A percentile compares a stretch with the other conserved stretches of the same genome.
phyloP scores from a whole-genome alignment of 2,113 vertebrate genomes.

The Labrus mixtus region DNA sequence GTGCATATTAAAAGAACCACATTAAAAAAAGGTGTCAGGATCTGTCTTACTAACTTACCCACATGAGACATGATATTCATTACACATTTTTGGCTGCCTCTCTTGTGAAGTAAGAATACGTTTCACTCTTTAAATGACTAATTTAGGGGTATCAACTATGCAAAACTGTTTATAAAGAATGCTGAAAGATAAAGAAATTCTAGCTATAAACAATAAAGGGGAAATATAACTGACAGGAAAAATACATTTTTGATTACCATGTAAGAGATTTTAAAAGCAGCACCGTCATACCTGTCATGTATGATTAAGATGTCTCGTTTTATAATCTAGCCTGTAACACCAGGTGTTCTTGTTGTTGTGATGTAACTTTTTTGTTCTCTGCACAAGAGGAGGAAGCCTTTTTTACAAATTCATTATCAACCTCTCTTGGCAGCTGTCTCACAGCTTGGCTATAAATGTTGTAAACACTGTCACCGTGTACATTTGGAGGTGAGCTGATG shows the following conservation, averaged over 20 bases:
- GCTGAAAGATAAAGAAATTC: not conserved
- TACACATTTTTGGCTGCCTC: constrained; percentile 10
- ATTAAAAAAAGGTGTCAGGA: constrained; percentile 29
- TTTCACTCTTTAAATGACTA: not conserved
- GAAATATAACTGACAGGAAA: not conserved
- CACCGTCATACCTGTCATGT: not conserved
- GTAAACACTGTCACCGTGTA: not conserved
- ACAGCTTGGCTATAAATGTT: constrained; percentile 14
- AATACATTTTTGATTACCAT: too few species aligned
- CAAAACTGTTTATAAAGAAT: not conserved
- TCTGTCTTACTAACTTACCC: constrained; percentile 8
- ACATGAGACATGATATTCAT: not conserved
- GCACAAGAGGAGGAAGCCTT: not conserved
- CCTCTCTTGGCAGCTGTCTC: constrained; percentile 10
- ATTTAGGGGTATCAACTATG: constrained; percentile 5
- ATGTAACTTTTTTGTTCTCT: not conserved
- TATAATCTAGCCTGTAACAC: not conserved
- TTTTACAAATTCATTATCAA: constrained; percentile 4
- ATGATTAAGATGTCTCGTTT: constrained; percentile 11
- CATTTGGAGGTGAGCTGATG: not conserved
- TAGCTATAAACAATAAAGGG: too few species aligned
- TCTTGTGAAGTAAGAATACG: not conserved
- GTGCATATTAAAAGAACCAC: constrained; percentile 26
- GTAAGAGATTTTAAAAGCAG: not conserved
- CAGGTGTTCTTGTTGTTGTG: constrained; percentile 11